These are phyloP conservation scores for Pachypanchax playfairii DNA, from an alignment of 2,113 vertebrate species.

Conservation along the genomic window DNA sequence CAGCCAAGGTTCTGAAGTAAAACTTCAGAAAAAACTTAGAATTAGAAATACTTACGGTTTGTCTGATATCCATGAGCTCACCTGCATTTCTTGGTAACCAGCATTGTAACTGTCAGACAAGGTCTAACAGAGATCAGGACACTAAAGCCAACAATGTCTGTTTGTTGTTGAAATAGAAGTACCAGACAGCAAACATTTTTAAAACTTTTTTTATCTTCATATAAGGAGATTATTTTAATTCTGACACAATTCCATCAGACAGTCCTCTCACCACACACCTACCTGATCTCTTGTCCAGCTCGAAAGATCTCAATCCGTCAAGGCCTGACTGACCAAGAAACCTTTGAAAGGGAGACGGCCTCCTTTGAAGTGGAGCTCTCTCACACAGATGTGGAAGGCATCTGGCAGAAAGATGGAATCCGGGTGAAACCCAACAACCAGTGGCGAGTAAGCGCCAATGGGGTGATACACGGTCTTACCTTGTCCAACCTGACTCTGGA, in stretches of 20 bases:
- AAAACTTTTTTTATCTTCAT: no score
- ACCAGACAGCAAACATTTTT: no score
- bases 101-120: no score
- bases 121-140: no score
- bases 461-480: constrained; percentile 82
- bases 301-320: constrained; percentile 83
- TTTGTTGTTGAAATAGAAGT: no score
- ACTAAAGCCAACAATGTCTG: no score
- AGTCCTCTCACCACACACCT: background rate
- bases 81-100: no score
- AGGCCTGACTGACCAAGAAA: constrained; percentile 82
- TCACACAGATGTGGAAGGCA: constrained; percentile 83
- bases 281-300: constrained; percentile 72
- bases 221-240: no score
- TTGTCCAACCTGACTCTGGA: constrained; percentile 84
- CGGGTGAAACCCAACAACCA: constrained; percentile 84
- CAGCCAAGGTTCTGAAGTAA: no score
- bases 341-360: constrained; percentile 85
- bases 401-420: constrained; percentile 90
- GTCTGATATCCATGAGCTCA: no score
- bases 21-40: no score
- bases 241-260: background rate
- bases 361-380: constrained; percentile 91
- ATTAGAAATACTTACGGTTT: no score
- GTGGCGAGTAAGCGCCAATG: constrained; percentile 80